Base-by-base conservation (phyloP, 2,888 invertebrate genomes). In the Andrena praecox region DNA sequence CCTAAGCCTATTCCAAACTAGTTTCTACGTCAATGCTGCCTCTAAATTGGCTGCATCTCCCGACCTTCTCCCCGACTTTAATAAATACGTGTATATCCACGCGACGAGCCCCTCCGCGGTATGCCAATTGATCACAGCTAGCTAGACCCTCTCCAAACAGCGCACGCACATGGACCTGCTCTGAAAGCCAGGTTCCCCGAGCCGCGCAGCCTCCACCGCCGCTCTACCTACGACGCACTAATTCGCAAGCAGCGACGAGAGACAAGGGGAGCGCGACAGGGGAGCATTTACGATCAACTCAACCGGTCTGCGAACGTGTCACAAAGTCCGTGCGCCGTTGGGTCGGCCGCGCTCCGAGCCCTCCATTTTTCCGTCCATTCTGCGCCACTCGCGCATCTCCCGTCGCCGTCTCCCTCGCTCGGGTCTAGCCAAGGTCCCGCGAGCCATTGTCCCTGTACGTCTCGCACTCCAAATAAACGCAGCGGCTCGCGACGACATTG, bases 211-310 rank as follows among this genome's bases (percentile, higher is more conserved):
- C 5, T 27, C 16, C 27, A 8, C 2, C 20, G 35, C 16, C 16
- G 20, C 52, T 33, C 20, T 54, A 52, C 42, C 42, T 29, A 52
- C 59, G n/a, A 24, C 24, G 33, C 33, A 50, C 42, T 76, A 70
- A 63, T 63, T 70, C n/a, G 52, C 52, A 35, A 35, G 24, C 2
- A 31, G 42, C 24, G 12, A 24, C 6, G 52, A 27, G 48, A 16
- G 42, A 1, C 6, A 4, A 52, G 54, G 63, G 35, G 7, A 8
- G 42, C 20, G 4, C 1, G 24, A 1, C 12, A 10, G 20, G 12
- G 0, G 52, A n/a, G 59, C 74, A 78, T 75, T 84, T 78, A 72
- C 42, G 69, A 68, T 72, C 67, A 10, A n/a, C 48, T 48, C 29
- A 12, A 63, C 27, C 24, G 63, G 29, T 59, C 68, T 3, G 52